Conservation (phyloP, 2,797 vertebrate genomes). For the Tragelaphus eurycerus region DNA sequence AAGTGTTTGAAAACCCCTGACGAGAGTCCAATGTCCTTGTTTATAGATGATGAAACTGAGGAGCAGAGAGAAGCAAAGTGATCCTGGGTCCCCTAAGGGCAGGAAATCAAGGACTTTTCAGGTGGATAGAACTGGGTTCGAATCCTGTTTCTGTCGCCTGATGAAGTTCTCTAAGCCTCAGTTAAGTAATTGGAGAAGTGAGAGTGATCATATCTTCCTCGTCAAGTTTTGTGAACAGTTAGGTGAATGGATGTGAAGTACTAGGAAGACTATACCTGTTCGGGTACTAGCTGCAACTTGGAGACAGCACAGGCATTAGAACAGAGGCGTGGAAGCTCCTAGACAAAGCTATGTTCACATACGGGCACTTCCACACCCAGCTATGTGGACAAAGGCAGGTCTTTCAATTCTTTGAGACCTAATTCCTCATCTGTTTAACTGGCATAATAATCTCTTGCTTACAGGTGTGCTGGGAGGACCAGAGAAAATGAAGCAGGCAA, state of each 20-base stretch:
- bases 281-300: neutral
- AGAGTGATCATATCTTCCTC: neutral
- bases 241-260: neutral
- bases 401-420: neutral
- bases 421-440: neutral
- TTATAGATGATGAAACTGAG: neutral
- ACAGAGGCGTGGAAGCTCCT: too few relatives aligned
- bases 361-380: neutral
- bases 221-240: neutral
- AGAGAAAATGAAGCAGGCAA: neutral
- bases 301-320: neutral
- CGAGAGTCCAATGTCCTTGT: neutral
- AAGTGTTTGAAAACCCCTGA: neutral
- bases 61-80: neutral
- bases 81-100: neutral
- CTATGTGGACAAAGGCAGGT: neutral
- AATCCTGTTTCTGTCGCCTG: neutral
- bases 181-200: neutral
- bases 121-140: neutral
- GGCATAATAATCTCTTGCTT: neutral
- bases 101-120: neutral
- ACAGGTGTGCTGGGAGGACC: neutral
- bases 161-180: neutral
- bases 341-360: neutral
- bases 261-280: neutral